A percentile compares a stretch with the other conserved stretches of the same genome.
Evolutionary conservation across 2,113 vertebrate genomes (phyloP).

Genomic region (Nothocercus julius): DNA sequence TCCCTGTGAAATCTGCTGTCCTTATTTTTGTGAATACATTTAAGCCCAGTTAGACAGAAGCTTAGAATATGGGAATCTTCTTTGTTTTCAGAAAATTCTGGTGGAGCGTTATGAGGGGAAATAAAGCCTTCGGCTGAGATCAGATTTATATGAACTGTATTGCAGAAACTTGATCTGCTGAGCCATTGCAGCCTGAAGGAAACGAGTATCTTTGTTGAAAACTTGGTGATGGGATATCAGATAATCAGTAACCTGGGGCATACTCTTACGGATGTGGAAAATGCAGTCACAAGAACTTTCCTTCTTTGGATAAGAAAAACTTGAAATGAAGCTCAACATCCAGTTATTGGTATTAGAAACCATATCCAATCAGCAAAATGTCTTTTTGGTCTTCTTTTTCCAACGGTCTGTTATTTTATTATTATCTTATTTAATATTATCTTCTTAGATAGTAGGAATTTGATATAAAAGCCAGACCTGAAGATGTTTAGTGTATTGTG

Average conservation of each 20-base stretch:
- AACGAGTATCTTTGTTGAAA: conserved; percentile 28
- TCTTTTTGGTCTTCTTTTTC: background rate
- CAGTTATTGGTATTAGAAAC: background rate
- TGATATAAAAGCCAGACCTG: background rate
- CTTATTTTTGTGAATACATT: background rate
- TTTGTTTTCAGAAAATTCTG: background rate
- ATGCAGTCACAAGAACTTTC: background rate
- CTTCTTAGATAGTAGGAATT: background rate
- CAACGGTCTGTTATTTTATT: fast-evolving
- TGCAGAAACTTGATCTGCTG: background rate
- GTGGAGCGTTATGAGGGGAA: background rate
- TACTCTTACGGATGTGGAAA: background rate
- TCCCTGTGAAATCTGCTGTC: background rate
- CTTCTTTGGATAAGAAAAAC: background rate
- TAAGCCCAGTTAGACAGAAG: background rate
- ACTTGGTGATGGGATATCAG: background rate
- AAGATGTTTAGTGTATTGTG: background rate
- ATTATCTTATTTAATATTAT: background rate
- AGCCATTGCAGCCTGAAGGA: conserved; percentile 4
- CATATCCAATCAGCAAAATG: background rate
- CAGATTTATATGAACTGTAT: background rate
- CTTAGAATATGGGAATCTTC: background rate
- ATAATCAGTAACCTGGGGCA: conserved; percentile 12
- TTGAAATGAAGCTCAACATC: background rate
- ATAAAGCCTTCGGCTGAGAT: background rate